Evolutionary conservation across 2,113 vertebrate genomes (phyloP), one percentile per base, ranked within the genome.

Genomic region (Theristicus caerulescens): DNA sequence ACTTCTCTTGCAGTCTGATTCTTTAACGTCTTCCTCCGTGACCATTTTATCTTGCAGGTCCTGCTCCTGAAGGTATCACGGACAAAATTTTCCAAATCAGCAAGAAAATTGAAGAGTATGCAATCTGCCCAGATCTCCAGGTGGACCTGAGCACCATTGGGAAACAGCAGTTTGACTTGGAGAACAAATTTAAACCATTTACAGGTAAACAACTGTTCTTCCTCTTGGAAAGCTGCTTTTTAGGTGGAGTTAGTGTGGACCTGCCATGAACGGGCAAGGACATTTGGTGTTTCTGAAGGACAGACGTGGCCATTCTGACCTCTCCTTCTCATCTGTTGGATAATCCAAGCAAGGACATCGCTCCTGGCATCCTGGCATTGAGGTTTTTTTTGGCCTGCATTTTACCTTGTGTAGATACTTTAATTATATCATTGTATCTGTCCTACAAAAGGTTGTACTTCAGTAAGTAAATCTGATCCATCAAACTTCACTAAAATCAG

Each of bases 1-100:
- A 1, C 26, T 62, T 25, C 16, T 88, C 17, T 57, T 49, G 36
- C 58, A 64, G 5, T 9, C n/a, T 26, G 54, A 38, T 70, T 26
- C n/a, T 80, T 65, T n/a, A 67, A 31, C 3, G 0, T 26, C 67
- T 82, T 44, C 13, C 13, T 10, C 13, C 31, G 82, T 13, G 55
- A 21, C 36, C 47, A 0, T 97, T 86, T 74, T 47, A 25, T n/a
- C 76, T 79, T 66, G 14, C 88, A 99, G 99, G 99, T 73, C 99
- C 99, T 76, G 99, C 99, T 92, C 99, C 99, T 13, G 99, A 99
- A 97, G 99, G 97, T 25, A 98, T 99, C 87, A 99, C 99, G 0
- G 99, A 99, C 88, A 99, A 99, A 97, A 99, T 99, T 85, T 99
- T 99, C 97, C 99, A 99, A 64, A 97, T 99, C 96, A 99, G 99